A percentile compares a stretch with the other conserved stretches of the same genome.
These are phyloP conservation scores for Congeria kusceri DNA, from an alignment of 2,888 invertebrate genomes.

Conservation along the genomic window DNA sequence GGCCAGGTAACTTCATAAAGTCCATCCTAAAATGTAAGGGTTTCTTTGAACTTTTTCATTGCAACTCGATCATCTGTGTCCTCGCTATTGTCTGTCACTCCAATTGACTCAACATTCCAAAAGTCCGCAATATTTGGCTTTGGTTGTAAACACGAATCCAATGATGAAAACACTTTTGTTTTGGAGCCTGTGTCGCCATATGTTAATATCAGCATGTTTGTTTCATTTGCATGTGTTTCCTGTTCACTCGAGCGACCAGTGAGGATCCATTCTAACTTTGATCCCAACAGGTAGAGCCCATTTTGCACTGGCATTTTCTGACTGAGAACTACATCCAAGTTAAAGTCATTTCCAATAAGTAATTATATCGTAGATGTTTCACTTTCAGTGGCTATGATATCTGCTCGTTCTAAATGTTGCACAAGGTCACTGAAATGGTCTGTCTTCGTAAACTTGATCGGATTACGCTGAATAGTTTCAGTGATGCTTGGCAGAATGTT, in stretches of 20 bases:
- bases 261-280: no score
- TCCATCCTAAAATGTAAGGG: neutral
- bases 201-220: constrained; percentile 20
- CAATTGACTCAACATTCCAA: neutral
- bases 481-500: constrained; percentile 8
- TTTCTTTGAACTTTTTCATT: constrained; percentile 5
- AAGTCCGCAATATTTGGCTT: constrained; percentile 40
- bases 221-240: neutral
- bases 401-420: neutral
- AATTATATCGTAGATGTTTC: no score
- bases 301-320: constrained; percentile 8
- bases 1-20: constrained; percentile 14
- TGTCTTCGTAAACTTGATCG: neutral
- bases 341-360: neutral
- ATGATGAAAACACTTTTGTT: neutral
- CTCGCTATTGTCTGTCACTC: neutral
- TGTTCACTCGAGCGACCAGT: neutral
- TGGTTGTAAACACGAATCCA: constrained; percentile 16
- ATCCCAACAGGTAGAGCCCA: neutral
- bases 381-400: neutral
- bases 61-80: neutral
- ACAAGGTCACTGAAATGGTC: neutral
- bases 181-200: neutral
- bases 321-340: neutral
- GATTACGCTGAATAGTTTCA: neutral